Evolutionary conservation across 1,140 invertebrate species (phyloP).

Genomic region (Drosophila mojavensis): DNA sequence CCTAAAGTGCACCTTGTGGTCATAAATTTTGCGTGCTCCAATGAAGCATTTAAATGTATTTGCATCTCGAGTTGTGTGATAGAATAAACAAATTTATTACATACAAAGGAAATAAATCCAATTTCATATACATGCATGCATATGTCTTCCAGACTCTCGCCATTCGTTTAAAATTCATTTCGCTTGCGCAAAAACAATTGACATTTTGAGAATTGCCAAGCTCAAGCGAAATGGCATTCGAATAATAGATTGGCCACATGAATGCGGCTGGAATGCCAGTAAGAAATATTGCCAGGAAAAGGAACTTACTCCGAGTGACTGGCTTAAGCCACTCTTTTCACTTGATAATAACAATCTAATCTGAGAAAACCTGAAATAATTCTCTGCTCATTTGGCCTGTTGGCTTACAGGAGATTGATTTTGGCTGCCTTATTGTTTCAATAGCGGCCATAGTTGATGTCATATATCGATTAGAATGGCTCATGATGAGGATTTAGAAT

Average conservation of each 20-base stretch:
- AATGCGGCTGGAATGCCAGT: slow-evolving; percentile 7
- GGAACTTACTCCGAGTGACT: no score
- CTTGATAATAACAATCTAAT: no score
- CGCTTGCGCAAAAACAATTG: slow-evolving; percentile 26
- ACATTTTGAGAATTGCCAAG: slow-evolving; percentile 48
- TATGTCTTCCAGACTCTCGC: slow-evolving; percentile 28
- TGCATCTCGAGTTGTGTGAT: slow-evolving; percentile 42
- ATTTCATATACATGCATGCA: slow-evolving; percentile 9
- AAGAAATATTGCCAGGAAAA: slow-evolving; percentile 4
- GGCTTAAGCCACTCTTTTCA: neutral
- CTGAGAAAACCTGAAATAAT: no score
- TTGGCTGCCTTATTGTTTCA: no score
- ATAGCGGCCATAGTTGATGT: no score
- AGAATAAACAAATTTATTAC: slow-evolving; percentile 58
- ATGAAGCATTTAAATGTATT: slow-evolving; percentile 71
- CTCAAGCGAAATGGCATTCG: slow-evolving; percentile 14
- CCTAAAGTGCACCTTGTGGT: slow-evolving; percentile 18
- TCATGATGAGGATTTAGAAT: no score
- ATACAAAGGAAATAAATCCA: slow-evolving; percentile 59
- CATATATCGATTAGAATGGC: no score
- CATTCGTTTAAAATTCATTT: slow-evolving; percentile 33
- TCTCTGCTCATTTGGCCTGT: no score
- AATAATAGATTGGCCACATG: slow-evolving; percentile 34
- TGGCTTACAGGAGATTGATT: neutral
- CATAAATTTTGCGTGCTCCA: slow-evolving; percentile 64